Evolutionary conservation across 2,113 vertebrate species (phyloP).

Genomic region (Toxostoma redivivum): DNA sequence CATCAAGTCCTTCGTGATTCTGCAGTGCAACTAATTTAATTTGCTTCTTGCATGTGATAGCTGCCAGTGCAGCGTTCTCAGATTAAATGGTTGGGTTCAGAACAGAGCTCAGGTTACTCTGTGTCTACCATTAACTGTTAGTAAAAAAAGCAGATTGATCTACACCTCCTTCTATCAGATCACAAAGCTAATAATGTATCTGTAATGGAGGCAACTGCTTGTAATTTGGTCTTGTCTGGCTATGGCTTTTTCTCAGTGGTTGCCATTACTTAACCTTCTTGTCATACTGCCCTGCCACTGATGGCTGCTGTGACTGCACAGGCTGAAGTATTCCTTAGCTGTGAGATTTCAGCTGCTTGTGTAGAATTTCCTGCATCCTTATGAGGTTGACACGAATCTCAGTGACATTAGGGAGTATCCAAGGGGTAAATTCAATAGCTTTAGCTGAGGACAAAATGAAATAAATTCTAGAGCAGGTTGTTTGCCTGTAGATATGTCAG

Average conservation of each 20-base stretch:
- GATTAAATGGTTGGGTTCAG: background rate
- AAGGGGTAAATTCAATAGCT: background rate
- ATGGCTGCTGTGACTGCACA: background rate
- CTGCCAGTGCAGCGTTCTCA: background rate
- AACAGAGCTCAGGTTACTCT: background rate
- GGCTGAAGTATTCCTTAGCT: background rate
- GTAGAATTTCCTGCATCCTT: background rate
- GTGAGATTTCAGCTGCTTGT: background rate
- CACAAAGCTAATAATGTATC: background rate
- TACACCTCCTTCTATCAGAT: background rate
- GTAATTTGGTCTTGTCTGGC: background rate
- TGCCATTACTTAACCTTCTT: background rate
- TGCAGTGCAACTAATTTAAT: background rate
- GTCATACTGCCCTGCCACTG: background rate
- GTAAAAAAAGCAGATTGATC: background rate
- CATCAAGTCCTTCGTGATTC: background rate
- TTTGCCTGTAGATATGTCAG: background rate
- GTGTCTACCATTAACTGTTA: background rate
- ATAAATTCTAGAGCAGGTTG: background rate
- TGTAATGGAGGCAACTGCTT: background rate
- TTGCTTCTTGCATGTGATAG: background rate
- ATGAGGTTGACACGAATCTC: background rate
- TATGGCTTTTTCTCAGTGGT: background rate
- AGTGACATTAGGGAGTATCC: background rate
- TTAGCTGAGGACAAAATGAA: background rate